Conservation (phyloP, 2,113 vertebrate genomes). For the Oncorhynchus clarkii region DNA sequence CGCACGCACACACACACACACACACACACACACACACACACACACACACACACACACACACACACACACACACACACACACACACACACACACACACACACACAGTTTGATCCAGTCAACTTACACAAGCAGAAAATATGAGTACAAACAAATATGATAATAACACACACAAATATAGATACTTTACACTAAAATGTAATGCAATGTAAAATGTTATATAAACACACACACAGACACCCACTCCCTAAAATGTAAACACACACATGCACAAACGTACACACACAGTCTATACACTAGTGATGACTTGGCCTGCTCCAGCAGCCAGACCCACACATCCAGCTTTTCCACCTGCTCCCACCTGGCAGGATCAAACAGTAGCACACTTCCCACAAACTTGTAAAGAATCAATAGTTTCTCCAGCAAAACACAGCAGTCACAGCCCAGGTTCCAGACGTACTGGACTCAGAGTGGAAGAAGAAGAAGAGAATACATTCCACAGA, state of each 20-base stretch:
- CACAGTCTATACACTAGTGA: conserved; percentile 18
- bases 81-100: conserved; percentile 29
- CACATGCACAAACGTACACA: conserved; percentile 19
- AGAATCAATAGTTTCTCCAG: conserved; percentile 76
- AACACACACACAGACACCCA: conserved; percentile 6
- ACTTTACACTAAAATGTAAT: too few species aligned
- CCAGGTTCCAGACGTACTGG: conserved; percentile 52
- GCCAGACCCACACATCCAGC: conserved; percentile 44
- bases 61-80: neutral
- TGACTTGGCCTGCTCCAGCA: conserved; percentile 55
- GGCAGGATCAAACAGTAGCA: conserved; percentile 67
- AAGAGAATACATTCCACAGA: conserved; percentile 49
- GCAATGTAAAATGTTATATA: too few species aligned
- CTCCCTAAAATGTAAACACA: conserved; percentile 18
- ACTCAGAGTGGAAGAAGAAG: conserved; percentile 53
- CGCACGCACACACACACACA: conserved; percentile 14
- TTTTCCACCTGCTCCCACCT: conserved; percentile 70
- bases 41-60: neutral
- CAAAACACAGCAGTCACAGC: conserved; percentile 64
- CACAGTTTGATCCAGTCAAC: conserved; percentile 3
- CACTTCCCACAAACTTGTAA: conserved; percentile 77
- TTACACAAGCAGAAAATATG: conserved; percentile 21
- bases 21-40: conserved; percentile 23
- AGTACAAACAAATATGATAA: conserved; percentile 10
- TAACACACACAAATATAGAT: neutral